Evolutionary conservation across 2,797 vertebrate species (phyloP), one percentile per base, ranked within the genome.

Genomic region (Argentina silus): DNA sequence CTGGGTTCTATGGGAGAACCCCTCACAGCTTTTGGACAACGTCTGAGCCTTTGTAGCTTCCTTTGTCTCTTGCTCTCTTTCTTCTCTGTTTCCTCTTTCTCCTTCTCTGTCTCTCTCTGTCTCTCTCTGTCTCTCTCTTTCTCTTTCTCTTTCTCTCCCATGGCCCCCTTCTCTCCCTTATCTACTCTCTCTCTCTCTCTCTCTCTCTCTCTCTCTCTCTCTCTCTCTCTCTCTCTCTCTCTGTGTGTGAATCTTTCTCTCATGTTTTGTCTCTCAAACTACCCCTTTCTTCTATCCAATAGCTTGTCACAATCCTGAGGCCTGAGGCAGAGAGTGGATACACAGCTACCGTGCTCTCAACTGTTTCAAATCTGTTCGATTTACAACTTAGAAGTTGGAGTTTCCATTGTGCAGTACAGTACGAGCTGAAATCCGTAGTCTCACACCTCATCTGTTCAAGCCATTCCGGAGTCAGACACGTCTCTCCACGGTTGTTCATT

Each of bases 401-500:
- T 44, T n/a, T 17, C 15, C 7, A 12, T 63, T 47, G 1, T 64
- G 15, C 12, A 2, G 3, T 15, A 19, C 62, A 2, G 7, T 53
- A 23, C 42, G 11, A 53, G 36, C 15, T 53, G 0, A 42, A 77
- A 76, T 81, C 74, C 69, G 48, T 42, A 42, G 50, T 72, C 75
- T 67, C 65, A 42, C 43, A 1, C 47, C 36, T 75, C 83, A 83
- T 87, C 74, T 86, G 82, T 79, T 86, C 73, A 45, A 87, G 67
- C 56, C 76, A 80, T 87, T 83, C 73, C 70, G 76, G 76, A 73
- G 60, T 83, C 79, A 78, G 79, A 77, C 74, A 62, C 77, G 82
- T 86, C 69, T 84, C 78, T 83, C 77, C 75, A 63, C 62, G 67
- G 81, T 83, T 83, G 82, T 87, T 87, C 83, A 85, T 89, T 77